Conservation (phyloP, 2,888 invertebrate species). For the Andrena chrysosceles region DNA sequence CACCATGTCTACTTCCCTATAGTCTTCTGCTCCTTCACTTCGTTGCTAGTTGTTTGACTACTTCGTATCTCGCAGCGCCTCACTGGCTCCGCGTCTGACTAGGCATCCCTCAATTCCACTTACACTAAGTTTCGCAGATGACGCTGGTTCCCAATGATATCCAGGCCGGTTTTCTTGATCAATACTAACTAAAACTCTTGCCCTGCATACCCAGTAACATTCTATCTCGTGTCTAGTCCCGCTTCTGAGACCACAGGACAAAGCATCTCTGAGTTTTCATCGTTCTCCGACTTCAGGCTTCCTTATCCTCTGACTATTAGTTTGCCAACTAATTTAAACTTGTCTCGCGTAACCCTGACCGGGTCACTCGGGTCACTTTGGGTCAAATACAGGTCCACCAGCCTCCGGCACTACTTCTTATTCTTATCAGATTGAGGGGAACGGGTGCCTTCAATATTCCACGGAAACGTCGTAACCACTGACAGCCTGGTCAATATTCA, state of each 20-base stretch:
- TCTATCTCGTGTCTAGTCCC: neutral
- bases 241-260: neutral
- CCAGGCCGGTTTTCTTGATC: neutral
- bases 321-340: too few relatives aligned
- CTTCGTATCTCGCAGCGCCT: too few relatives aligned
- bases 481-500: slow-evolving; percentile 35
- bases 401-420: neutral
- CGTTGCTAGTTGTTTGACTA: too few relatives aligned
- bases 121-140: slow-evolving; percentile 3
- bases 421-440: neutral
- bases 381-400: too few relatives aligned
- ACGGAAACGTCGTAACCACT: slow-evolving; percentile 4
- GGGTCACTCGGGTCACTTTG: too few relatives aligned
- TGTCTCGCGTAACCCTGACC: too few relatives aligned
- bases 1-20: neutral
- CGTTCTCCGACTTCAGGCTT: neutral
- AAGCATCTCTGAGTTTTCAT: neutral
- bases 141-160: neutral
- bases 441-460: slow-evolving; percentile 1
- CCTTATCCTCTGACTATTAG: too few relatives aligned
- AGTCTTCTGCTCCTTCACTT: neutral
- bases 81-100: neutral
- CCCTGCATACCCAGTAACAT: neutral
- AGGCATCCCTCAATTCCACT: slow-evolving; percentile 17
- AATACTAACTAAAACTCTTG: neutral